Percentiles rank a stretch among this genome's conserved stretches.
Conservation (phyloP, 2,113 vertebrate genomes). For the Apteryx owenii region DNA sequence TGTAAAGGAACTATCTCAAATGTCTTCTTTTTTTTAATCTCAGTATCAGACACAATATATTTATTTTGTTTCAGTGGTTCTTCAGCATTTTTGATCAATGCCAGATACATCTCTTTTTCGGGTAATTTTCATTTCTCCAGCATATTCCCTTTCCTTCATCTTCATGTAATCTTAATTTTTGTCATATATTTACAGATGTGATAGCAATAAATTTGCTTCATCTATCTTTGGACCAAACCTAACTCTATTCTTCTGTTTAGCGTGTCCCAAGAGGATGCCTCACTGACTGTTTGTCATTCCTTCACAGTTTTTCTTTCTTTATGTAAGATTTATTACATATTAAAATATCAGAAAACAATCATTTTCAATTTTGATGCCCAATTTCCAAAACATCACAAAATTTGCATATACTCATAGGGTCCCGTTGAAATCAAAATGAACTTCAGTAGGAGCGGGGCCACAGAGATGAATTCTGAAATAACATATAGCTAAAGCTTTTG, state of each 20-base stretch:
- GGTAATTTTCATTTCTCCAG: neutral
- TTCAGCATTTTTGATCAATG: conserved; percentile 35
- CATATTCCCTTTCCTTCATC: neutral
- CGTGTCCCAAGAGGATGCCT: neutral
- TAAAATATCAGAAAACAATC: neutral
- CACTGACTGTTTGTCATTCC: neutral
- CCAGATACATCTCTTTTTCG: conserved; percentile 23
- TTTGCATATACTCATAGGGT: neutral
- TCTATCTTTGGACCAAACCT: neutral
- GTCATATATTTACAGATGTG: neutral
- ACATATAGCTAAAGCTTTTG: neutral
- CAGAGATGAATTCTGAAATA: neutral
- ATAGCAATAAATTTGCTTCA: neutral
- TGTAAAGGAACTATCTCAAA: neutral
- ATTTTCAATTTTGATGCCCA: neutral
- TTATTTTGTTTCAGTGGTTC: conserved; percentile 22
- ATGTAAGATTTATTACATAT: neutral
- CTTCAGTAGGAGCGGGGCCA: neutral
- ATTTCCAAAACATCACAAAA: neutral
- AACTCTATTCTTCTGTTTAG: neutral
- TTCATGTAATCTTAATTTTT: neutral
- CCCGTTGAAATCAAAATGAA: neutral
- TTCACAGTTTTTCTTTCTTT: conserved; percentile 18
- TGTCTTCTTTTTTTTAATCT: conserved; percentile 19
- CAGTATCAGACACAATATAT: neutral